Evolutionary conservation across 1,140 invertebrate species (phyloP), one percentile per base, ranked within the genome.

Genomic region (Lepidotrigona ventralis): DNA sequence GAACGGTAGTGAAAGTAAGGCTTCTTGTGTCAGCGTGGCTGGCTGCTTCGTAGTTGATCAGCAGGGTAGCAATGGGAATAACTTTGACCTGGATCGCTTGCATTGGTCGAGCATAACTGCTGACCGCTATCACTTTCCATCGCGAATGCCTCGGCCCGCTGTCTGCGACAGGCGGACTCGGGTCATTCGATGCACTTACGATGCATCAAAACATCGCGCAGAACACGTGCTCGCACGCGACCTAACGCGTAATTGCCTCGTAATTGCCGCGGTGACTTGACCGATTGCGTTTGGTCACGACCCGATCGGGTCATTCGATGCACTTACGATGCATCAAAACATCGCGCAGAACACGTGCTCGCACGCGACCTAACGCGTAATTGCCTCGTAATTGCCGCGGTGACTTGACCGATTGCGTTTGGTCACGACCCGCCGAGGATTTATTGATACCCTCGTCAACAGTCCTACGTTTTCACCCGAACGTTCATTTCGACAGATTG

Each of bases 31-130:
- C 60, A 23, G 68, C 19, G 26, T 71, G 81, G 75, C 73, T 53
- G 79, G n/a, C n/a, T n/a, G n/a, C 79, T 92, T 92, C 83, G 79
- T 86, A 83, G 84, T 82, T 85, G 89, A 90, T 87, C 86, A 89
- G 87, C 83, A 74, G 83, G 6, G 2, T 8, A 29, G 29, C 63
- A 58, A 83, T 81, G 85, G 82, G 86, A 91, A 91, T 88, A 92
- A 90, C 91, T 92, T 92, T 93, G 92, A 93, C 92, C 92, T 90
- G 89, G 89, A 93, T 93, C 84, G 87, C 84, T 85, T 84, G 89
- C 89, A 91, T 92, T 89, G 87, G 86, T 85, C 87, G 84, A 81
- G 78, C 81, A 88, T 90, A 88, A 88, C 73, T 84, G 83, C 64
- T 84, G 88, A 89, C 88, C 91, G 86, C 88, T 91, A 91, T 91